Conservation (phyloP, 2,113 vertebrate genomes). For the Chelonoidis abingdonii region DNA sequence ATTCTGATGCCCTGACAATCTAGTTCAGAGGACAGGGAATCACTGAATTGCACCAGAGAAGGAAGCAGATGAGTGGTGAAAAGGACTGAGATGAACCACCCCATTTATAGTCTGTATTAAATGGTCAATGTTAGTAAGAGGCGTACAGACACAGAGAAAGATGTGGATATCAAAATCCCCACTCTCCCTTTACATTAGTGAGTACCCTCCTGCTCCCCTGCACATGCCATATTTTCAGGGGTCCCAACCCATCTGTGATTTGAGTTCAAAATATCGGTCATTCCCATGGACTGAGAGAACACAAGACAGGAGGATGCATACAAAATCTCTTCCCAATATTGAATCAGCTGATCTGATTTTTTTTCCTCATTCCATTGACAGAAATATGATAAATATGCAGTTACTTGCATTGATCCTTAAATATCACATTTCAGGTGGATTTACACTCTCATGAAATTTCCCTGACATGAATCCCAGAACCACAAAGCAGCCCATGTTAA, state of each 20-base stretch:
- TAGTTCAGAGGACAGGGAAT: background rate
- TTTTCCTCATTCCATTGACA: slow-evolving; percentile 62
- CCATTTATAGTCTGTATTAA: background rate
- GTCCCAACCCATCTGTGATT: background rate
- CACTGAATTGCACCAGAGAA: background rate
- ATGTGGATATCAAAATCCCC: background rate
- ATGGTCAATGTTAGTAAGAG: background rate
- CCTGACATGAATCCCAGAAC: slow-evolving; percentile 33
- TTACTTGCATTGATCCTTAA: slow-evolving; percentile 66
- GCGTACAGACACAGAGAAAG: background rate
- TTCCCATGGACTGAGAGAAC: background rate
- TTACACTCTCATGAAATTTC: slow-evolving; percentile 69
- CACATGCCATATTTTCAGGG: background rate
- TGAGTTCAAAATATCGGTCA: slow-evolving; percentile 10
- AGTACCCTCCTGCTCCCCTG: background rate
- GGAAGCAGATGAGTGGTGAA: background rate
- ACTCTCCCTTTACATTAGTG: background rate
- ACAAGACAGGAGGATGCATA: background rate
- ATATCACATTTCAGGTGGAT: slow-evolving; percentile 69
- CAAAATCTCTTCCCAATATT: slow-evolving; percentile 31
- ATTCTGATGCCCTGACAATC: background rate
- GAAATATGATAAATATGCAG: slow-evolving; percentile 72
- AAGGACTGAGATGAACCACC: background rate
- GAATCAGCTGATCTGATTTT: slow-evolving; percentile 19
- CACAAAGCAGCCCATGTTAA: slow-evolving; percentile 45